These are phyloP conservation scores for Eristalis tenax DNA, from an alignment of 2,888 invertebrate genomes.

Conservation along the genomic window DNA sequence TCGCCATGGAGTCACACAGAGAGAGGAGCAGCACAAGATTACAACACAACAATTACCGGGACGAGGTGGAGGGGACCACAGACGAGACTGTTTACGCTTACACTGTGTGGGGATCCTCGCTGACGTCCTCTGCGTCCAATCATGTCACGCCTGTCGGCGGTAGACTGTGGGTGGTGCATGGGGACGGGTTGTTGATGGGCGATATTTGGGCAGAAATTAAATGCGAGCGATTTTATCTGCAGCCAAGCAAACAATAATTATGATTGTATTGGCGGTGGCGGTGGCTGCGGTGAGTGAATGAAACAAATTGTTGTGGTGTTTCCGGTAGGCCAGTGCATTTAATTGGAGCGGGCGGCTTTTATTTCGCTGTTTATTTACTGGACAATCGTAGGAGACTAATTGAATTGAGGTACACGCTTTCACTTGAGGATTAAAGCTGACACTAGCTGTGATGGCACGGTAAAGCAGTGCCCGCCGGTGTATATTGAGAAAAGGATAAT, in stretches of 20 bases:
- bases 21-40: background rate
- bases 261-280: conserved; percentile 13
- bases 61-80: background rate
- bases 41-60: background rate
- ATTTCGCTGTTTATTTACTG: background rate
- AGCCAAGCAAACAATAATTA: background rate
- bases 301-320: conserved; percentile 1
- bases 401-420: conserved; percentile 18
- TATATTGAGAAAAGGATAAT: background rate
- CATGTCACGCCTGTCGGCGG: background rate
- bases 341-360: background rate
- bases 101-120: background rate
- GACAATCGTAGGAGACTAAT: background rate
- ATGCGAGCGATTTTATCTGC: conserved; percentile 10
- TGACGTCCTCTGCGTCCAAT: background rate
- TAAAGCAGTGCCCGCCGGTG: background rate
- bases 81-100: background rate
- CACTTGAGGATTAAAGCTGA: conserved; percentile 14
- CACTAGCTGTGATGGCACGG: background rate
- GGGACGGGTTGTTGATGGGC: background rate
- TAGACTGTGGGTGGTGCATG: background rate
- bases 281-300: conserved; percentile 1
- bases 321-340: background rate
- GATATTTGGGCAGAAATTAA: conserved; percentile 42
- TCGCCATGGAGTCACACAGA: background rate